Percentiles rank a stretch among this genome's conserved stretches.
These are phyloP conservation scores for Nicator chloris DNA, from an alignment of 2,113 vertebrate genomes.

Conservation along the genomic window DNA sequence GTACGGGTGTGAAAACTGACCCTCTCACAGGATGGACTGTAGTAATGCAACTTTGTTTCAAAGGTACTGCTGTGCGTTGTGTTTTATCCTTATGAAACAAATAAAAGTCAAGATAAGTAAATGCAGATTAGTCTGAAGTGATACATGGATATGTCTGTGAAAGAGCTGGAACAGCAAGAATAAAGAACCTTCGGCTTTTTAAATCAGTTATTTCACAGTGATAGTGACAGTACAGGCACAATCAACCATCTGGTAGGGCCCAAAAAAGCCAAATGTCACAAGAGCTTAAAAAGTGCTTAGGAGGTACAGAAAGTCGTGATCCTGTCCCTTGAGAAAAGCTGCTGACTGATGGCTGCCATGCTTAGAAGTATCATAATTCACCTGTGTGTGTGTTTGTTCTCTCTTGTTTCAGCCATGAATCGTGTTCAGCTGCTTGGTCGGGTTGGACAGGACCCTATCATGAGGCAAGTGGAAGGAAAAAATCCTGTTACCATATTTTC, in stretches of 20 bases:
- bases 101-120: not conserved
- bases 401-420: slow-evolving; percentile 82
- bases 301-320: not conserved
- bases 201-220: not conserved
- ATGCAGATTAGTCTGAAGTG: not conserved
- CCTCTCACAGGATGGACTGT: not conserved
- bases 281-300: not conserved
- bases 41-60: not conserved
- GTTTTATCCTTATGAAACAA: not conserved
- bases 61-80: not conserved
- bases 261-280: not conserved
- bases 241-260: not conserved
- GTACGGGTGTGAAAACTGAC: not conserved
- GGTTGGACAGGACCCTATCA: slow-evolving; percentile 94
- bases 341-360: fast-evolving
- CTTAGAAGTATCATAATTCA: not conserved
- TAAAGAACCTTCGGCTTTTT: not conserved
- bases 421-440: slow-evolving; percentile 90
- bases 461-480: slow-evolving; percentile 93
- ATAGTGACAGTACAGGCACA: not conserved
- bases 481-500: slow-evolving; percentile 98
- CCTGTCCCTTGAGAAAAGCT: not conserved
- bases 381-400: not conserved
- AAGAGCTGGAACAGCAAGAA: not conserved
- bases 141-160: not conserved